Base-by-base conservation (phyloP, 2,797 vertebrate species). In the Mus caroli region DNA sequence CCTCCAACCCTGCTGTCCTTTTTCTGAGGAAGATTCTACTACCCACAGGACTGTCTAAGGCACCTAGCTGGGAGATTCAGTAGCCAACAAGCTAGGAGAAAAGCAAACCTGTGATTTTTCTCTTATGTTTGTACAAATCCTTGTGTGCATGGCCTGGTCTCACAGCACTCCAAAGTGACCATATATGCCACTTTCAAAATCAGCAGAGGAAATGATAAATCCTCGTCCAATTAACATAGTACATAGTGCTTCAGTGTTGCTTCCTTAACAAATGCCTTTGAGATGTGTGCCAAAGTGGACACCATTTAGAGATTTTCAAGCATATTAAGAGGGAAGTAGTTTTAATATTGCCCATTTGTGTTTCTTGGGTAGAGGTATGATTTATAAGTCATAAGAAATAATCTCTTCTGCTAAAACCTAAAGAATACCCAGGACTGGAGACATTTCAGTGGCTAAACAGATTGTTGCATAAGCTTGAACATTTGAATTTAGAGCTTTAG, bases 301-400 rank as follows among this genome's bases (percentile, higher is more conserved):
- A 17, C 4, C 80, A 84, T 24, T 90, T 91, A 89, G 13, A 54
- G 79, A 40, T 91, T 97, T 90, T 94, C 31, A 31, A 91, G 69
- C 56, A 88, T 40, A 94, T 85, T 91, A 83, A 87, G 46, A 93
- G 85, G 62, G 40, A 88, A 94, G 56, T 89, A 26, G 94, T 86
- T 73, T 96, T 82, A 93, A 79, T 91, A 86, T 85, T 82, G 82
- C 17, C 34, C 31, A 62, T 67, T 96, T 85, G 52, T 84, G 5
- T 26, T 90, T 87, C 92, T 40, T 71, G 26, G 46, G 71, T 83
- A 94, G 79, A 96, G 37, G 82, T 82, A 10, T 94, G 52, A 92
- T 93, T 79, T 60, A 22, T 52, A 77, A 90, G 10, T 88, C 50
- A 88, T 73, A 79, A 95, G 80, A 93, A 95, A 76, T 73, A 95